Percentiles rank a stretch among this genome's conserved stretches.
phyloP scores from a whole-genome alignment of 2,113 vertebrate genomes.

The Sebastes schlegelii region DNA sequence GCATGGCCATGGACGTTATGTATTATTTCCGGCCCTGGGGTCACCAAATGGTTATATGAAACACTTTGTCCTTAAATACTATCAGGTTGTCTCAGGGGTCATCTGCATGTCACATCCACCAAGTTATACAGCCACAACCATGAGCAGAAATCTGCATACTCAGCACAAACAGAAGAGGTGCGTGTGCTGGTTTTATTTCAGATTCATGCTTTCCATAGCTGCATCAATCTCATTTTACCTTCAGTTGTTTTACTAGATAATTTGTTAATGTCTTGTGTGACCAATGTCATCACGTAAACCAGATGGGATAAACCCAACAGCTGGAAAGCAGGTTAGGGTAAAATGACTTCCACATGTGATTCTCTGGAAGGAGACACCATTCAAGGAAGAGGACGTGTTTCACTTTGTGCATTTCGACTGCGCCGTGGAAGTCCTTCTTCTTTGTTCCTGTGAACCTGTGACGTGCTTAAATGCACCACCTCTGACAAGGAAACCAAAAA shows the following conservation, averaged over 20 bases:
- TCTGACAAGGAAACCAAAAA: conserved; percentile 39
- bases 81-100: conserved; percentile 22
- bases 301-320: conserved; percentile 57
- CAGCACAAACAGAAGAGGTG: neutral
- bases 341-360: conserved; percentile 73
- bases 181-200: neutral
- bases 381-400: conserved; percentile 37
- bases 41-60: neutral
- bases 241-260: conserved; percentile 44
- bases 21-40: neutral
- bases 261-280: conserved; percentile 60
- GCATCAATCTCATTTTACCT: conserved; percentile 30
- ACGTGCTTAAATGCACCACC: conserved; percentile 19
- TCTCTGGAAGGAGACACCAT: conserved; percentile 38
- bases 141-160: neutral
- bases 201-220: neutral
- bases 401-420: conserved; percentile 21
- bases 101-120: neutral
- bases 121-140: neutral
- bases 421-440: conserved; percentile 2
- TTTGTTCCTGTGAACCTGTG: conserved; percentile 41
- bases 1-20: neutral
- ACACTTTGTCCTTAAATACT: neutral
- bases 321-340: conserved; percentile 64
- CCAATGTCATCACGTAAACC: conserved; percentile 59